Evolutionary conservation across 1,140 invertebrate genomes (phyloP).

Genomic region (Rhynchophorus ferrugineus): DNA sequence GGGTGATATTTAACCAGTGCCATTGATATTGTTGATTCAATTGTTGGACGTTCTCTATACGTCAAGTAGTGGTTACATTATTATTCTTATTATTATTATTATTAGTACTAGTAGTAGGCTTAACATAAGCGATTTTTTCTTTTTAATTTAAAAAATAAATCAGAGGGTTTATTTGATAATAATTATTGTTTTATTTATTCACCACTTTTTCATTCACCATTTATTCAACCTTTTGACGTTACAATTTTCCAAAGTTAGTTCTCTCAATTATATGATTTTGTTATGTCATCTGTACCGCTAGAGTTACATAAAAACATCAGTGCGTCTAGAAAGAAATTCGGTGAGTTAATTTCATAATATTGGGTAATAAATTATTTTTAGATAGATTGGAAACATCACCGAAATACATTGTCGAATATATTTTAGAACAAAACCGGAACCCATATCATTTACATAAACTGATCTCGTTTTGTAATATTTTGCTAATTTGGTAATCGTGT

Average conservation of each 20-base stretch:
- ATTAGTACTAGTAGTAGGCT: slow-evolving; percentile 38
- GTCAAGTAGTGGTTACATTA: slow-evolving; percentile 39
- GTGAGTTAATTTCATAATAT: neutral
- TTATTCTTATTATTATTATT: too few species aligned
- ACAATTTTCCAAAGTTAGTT: too few species aligned
- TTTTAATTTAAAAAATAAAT: slow-evolving; percentile 41
- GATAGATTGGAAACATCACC: neutral
- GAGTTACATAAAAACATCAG: too few species aligned
- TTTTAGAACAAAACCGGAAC: too few species aligned
- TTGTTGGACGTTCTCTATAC: slow-evolving; percentile 39
- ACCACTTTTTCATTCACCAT: neutral
- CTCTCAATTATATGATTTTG: too few species aligned
- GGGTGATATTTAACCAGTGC: slow-evolving; percentile 45
- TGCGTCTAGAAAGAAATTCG: too few species aligned
- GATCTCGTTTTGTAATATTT: too few species aligned
- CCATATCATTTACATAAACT: too few species aligned
- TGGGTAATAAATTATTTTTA: neutral
- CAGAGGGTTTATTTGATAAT: slow-evolving; percentile 40
- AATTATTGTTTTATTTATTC: slow-evolving; percentile 7
- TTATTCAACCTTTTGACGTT: too few species aligned
- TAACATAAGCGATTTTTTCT: slow-evolving; percentile 38
- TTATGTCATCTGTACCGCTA: too few species aligned
- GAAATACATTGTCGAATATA: too few species aligned
- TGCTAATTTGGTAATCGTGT: too few species aligned
- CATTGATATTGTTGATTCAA: slow-evolving; percentile 44